phyloP scores from a whole-genome alignment of 2,113 vertebrate genomes.

The Pelmatolapia mariae region DNA sequence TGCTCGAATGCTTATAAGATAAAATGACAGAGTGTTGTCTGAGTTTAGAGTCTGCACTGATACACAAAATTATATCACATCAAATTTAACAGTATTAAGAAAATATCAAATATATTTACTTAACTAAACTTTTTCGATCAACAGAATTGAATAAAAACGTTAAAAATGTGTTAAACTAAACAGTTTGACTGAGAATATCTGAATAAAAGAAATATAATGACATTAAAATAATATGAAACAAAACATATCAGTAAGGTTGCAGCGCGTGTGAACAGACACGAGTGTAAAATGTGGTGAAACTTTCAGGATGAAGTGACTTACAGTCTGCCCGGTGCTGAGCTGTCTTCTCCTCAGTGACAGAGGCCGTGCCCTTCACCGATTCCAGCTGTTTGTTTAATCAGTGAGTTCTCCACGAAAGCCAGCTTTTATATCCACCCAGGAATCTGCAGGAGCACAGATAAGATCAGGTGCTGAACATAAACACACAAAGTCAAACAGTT shows the following conservation, averaged over 20 bases:
- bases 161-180: background rate
- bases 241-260: background rate
- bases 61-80: background rate
- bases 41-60: background rate
- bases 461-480: background rate
- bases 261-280: background rate
- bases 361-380: background rate
- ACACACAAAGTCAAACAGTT: background rate
- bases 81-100: background rate
- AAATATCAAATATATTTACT: background rate
- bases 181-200: background rate
- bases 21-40: background rate
- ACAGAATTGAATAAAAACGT: background rate
- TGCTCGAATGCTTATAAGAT: background rate
- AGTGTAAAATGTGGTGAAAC: background rate
- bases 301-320: background rate
- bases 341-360: background rate
- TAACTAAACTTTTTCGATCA: background rate
- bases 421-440: background rate
- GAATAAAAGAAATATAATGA: background rate
- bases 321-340: background rate
- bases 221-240: background rate
- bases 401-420: background rate
- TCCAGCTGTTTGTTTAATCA: background rate
- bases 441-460: background rate